Conservation (phyloP, 92 coral and sea anemone species). For the Epizoanthus scotinus region DNA sequence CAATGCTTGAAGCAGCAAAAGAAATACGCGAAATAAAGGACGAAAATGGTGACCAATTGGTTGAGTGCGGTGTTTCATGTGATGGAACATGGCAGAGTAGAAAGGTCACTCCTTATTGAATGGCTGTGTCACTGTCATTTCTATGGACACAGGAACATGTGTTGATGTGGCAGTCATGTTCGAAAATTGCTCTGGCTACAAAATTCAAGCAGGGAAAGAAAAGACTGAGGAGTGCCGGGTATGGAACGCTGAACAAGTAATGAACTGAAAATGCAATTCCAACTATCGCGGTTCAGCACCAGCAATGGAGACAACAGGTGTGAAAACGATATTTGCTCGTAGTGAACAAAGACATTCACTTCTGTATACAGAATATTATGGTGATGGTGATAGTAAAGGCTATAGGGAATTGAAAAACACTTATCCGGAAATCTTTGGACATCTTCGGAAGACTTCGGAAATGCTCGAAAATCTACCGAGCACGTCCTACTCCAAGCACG, state of each 20-base stretch:
- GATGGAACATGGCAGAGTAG: constrained; percentile 58
- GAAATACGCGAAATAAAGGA: constrained; percentile 39
- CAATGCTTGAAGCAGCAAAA: constrained; percentile 36
- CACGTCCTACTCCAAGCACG: no score
- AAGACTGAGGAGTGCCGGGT: no score
- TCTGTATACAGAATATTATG: neutral
- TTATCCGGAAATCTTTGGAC: no score
- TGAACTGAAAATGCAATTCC: constrained; percentile 8
- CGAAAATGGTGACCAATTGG: neutral
- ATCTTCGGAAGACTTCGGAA: no score
- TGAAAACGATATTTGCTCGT: constrained; percentile 1
- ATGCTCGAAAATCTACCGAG: no score
- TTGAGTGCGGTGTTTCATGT: constrained; percentile 54
- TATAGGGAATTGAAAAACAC: constrained; percentile 31
- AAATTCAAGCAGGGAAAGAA: neutral
- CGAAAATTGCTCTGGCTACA: constrained; percentile 12
- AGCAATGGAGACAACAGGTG: constrained; percentile 40
- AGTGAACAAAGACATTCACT: neutral
- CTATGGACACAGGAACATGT: constrained; percentile 43
- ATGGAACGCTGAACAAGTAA: constrained; percentile 14
- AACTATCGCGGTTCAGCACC: constrained; percentile 33
- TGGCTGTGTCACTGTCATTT: constrained; percentile 6
- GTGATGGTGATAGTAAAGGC: constrained; percentile 49
- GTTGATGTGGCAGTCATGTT: constrained; percentile 37
- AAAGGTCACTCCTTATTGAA: constrained; percentile 3